Evolutionary conservation across 2,113 vertebrate species (phyloP).

Genomic region (Carassius auratus): DNA sequence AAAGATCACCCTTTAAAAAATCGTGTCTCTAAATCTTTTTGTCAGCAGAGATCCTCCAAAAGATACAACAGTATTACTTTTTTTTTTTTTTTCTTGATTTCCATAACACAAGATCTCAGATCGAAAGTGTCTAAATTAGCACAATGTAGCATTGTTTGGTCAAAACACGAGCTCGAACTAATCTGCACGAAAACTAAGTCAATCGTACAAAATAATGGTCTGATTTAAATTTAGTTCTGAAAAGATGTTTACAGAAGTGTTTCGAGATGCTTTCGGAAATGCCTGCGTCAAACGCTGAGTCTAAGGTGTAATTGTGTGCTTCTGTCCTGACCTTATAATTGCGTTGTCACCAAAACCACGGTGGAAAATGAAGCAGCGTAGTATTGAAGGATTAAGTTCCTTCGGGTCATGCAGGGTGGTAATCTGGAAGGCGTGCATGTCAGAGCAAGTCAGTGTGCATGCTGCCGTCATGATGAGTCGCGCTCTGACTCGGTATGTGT

Average conservation of each 20-base stretch:
- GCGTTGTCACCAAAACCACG: conserved; percentile 25
- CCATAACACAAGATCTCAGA: not conserved
- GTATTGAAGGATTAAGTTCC: conserved; percentile 17
- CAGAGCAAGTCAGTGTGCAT: conserved; percentile 38
- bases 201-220: not conserved
- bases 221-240: conserved; percentile 18
- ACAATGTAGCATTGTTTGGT: not conserved
- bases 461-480: conserved; percentile 1
- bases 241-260: not conserved
- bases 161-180: not conserved
- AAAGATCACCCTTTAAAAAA: too few species aligned
- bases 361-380: conserved; percentile 23
- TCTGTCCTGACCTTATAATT: conserved; percentile 33
- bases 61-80: not conserved
- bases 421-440: conserved; percentile 34
- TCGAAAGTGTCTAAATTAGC: not conserved
- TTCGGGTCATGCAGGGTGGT: conserved; percentile 21
- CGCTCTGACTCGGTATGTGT: not conserved
- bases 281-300: not conserved
- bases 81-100: not conserved
- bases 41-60: conserved; percentile 9
- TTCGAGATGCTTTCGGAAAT: not conserved
- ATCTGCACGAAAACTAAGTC: not conserved
- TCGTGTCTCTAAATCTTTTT: too few species aligned
- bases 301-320: conserved; percentile 42